Percentiles rank a stretch among this genome's conserved stretches.
Evolutionary conservation across 2,888 invertebrate genomes (phyloP).

Genomic region (Pasiphila rectangulata): DNA sequence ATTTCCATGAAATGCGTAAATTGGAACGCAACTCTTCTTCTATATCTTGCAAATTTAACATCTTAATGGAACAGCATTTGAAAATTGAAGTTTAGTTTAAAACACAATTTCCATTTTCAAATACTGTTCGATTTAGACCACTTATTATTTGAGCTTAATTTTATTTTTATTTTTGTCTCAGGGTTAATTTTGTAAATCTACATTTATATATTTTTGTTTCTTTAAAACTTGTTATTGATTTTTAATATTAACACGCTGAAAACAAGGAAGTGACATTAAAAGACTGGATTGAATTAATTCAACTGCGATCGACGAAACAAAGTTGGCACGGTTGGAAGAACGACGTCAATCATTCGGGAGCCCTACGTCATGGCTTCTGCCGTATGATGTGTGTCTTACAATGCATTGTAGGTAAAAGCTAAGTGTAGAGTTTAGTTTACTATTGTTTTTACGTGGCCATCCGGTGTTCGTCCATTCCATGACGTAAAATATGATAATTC

Average conservation of each 20-base stretch:
- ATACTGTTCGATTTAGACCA: conserved; percentile 9
- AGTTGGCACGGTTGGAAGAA: conserved; percentile 41
- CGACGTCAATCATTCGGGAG: conserved; percentile 37
- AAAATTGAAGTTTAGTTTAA: neutral
- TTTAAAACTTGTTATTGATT: neutral
- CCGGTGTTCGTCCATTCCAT: conserved; percentile 32
- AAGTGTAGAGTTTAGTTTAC: conserved; percentile 31
- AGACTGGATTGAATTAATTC: conserved; percentile 36
- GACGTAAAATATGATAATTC: conserved; percentile 30
- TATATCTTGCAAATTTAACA: conserved; percentile 13
- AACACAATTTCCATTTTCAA: too few species aligned
- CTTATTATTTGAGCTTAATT: too few species aligned
- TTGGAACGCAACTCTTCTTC: conserved; percentile 20
- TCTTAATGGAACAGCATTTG: too few species aligned
- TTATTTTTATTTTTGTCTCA: too few species aligned
- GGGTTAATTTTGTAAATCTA: too few species aligned
- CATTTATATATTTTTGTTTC: conserved; percentile 3
- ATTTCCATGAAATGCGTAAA: conserved; percentile 29
- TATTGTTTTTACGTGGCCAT: conserved; percentile 34
- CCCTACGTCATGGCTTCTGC: conserved; percentile 28
- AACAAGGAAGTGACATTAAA: conserved; percentile 42
- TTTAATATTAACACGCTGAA: conserved; percentile 15
- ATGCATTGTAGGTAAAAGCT: too few species aligned
- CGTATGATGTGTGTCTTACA: conserved; percentile 28
- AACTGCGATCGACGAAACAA: conserved; percentile 32